Evolutionary conservation across 2,888 invertebrate species (phyloP), one percentile per base, ranked within the genome.

Genomic region (Gibbula magus): DNA sequence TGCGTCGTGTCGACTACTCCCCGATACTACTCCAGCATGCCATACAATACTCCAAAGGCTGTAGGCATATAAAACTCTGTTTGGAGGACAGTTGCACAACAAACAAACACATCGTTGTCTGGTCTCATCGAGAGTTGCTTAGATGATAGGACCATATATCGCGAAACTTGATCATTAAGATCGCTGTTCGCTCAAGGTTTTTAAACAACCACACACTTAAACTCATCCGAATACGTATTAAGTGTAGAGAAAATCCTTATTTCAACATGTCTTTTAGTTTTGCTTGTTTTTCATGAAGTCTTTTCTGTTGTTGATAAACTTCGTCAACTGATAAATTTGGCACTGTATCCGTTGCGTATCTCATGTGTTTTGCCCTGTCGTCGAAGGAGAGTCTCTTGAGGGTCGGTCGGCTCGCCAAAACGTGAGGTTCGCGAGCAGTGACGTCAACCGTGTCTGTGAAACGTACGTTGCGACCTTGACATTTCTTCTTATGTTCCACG

Each of bases 401-500:
- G 4, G 56, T 56, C 20, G 61, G 61, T 29, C 61, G 25, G 61
- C 25, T 29, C 10, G 18, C 16, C 10, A 61, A 5, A 61, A 61
- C 29, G 29, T 61, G 61, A 8, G 61, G 61, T 25, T 61, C 61
- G 13, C 25, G 10, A 4, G 61, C 61, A 61, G 61, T 61, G 29
- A 61, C 61, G 29, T 61, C 29, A 13, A 61, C 61, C 3, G 61
- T 61, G n/a, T 61, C 61, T 8, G 61, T 61, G 61, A 61, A 61
- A 16, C 61, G 61, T 61, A 61, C 61, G 61, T 22, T 61, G 16
- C 61, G 61, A 25, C 61, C 61, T 29, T 25, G 61, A 61, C 61
- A 61, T 61, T 61, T 61, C 29, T 79, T 79, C 75, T 79, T 79
- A 52, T 79, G 79, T 16, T 79, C 75, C 13, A 79, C 75, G 20